Evolutionary conservation across 2,888 invertebrate genomes (phyloP), one percentile per base, ranked within the genome.

Genomic region (Drosophila macrospina): DNA sequence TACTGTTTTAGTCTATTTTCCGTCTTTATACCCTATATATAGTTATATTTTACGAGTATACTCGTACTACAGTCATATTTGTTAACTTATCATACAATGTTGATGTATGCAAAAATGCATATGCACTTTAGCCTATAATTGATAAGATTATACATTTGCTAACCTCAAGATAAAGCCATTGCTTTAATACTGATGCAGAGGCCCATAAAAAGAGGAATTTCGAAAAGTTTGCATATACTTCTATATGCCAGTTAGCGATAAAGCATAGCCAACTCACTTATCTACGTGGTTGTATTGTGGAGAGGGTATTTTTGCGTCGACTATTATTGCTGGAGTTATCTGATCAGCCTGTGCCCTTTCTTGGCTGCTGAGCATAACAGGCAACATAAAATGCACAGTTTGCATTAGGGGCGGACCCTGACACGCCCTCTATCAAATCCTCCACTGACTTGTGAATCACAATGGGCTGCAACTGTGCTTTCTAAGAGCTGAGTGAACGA

Each of bases 351-450:
- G 28, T 13, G 28, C 28, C 52, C 24, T 13, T 51, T 8, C 20
- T 44, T 61, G 30, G 52, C 36, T 36, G 45, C 16, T 51, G 51
- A 44, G 44, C 51, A 20, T 20, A 30, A 37, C 36, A 44, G 44
- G 20, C 36, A 32, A 34, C 62, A 41, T 39, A 41, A 55, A 55
- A 41, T 41, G 55, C 55, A 39, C 16, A 47, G 41, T 47, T 48
- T 47, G 39, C 55, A 62, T 41, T 55, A 11, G 37, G 36, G 36
- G 28, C 11, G 20, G 36, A 15, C 28, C 11, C 24, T 8, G 24
- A 15, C 20, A 52, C 30, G 20, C 15, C 30, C 16, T 13, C 13
- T 15, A 37, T 50, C n/a, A 13, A 61, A 41, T 41, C 2, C 2
- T n/a, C 3, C 11, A 24, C 20, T 20, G 41, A 41, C 20, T 11